Evolutionary conservation across 2,113 vertebrate genomes (phyloP).

Genomic region (Thunnus maccoyii): DNA sequence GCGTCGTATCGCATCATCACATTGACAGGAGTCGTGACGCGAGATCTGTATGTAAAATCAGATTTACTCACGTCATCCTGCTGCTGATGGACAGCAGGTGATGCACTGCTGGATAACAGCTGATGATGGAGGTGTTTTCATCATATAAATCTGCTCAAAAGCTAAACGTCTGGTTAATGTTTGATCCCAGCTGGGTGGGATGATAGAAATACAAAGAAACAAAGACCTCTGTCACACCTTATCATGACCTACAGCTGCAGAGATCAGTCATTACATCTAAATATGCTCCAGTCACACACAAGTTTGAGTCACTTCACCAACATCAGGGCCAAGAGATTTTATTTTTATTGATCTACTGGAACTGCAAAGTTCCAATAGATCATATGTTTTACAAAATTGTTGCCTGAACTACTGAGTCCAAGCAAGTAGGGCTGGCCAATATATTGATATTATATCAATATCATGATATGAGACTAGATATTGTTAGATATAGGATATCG

Average conservation of each 20-base stretch:
- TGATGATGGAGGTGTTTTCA: too few species aligned
- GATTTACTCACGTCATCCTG: constrained; percentile 10
- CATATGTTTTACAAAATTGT: too few species aligned
- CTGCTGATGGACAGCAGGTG: constrained; percentile 28
- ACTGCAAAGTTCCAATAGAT: too few species aligned
- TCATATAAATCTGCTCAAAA: background rate
- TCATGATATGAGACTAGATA: too few species aligned
- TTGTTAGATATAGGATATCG: too few species aligned
- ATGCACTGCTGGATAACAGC: background rate
- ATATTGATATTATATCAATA: too few species aligned
- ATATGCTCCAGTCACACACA: too few species aligned
- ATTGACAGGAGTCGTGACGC: constrained; percentile 32
- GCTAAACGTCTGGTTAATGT: background rate
- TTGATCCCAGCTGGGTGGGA: constrained; percentile 1
- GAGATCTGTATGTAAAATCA: background rate
- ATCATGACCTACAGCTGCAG: background rate
- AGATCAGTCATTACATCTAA: background rate
- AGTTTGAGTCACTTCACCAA: too few species aligned
- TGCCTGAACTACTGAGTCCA: too few species aligned
- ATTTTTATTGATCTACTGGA: too few species aligned
- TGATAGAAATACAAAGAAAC: background rate
- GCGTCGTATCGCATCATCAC: background rate
- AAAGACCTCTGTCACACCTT: constrained; percentile 8
- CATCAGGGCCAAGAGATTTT: too few species aligned
- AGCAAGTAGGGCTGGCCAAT: too few species aligned